These are phyloP conservation scores for Synergus japonicus DNA, from an alignment of 2,888 invertebrate genomes.

Conservation along the genomic window DNA sequence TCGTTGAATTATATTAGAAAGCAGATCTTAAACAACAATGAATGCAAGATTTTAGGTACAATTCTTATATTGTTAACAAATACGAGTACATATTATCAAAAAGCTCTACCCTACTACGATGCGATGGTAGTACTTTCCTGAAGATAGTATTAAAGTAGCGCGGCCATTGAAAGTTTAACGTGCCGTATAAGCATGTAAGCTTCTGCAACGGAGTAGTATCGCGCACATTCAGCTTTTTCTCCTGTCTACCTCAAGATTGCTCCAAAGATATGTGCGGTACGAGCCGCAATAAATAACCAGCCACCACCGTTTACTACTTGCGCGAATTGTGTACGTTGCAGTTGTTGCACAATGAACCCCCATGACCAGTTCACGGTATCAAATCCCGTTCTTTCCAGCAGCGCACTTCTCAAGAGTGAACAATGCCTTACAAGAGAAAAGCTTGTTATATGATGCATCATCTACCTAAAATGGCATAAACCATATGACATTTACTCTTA, in stretches of 20 bases:
- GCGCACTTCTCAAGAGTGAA: neutral
- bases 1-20: too few species aligned
- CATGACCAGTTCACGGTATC: neutral
- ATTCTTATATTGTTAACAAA: neutral
- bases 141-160: slow-evolving; percentile 64
- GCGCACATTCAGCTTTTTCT: slow-evolving; percentile 63
- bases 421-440: neutral
- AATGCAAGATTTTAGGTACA: too few species aligned
- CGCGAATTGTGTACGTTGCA: slow-evolving; percentile 4
- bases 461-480: neutral
- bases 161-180: slow-evolving; percentile 69
- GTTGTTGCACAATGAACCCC: slow-evolving; percentile 8
- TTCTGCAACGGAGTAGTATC: slow-evolving; percentile 56
- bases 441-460: neutral
- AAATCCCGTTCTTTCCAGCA: neutral
- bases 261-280: slow-evolving; percentile 59
- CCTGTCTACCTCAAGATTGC: slow-evolving; percentile 60
- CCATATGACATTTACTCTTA: too few species aligned
- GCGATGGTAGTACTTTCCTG: neutral
- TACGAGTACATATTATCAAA: neutral
- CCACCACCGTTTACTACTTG: slow-evolving; percentile 35
- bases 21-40: too few species aligned
- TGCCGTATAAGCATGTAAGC: slow-evolving; percentile 64
- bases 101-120: neutral
- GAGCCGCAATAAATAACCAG: slow-evolving; percentile 64